Percentiles rank a stretch among this genome's conserved stretches.
Conservation (phyloP, 2,888 invertebrate genomes). For the Aspidiotus rigidus region DNA sequence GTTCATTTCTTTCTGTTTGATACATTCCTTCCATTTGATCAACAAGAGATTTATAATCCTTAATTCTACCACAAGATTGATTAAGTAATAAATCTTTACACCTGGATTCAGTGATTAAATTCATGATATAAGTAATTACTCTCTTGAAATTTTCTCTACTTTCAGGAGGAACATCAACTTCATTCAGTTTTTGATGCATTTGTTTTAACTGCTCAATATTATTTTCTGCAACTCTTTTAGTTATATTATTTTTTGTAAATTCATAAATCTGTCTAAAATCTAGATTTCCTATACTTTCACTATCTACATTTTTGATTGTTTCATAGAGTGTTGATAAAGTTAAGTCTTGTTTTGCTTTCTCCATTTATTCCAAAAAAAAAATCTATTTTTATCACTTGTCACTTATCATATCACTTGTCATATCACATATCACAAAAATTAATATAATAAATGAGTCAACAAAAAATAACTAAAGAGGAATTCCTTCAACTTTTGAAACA, state of each 20-base stretch:
- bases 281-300: slow-evolving; percentile 9
- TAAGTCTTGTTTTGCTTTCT: slow-evolving; percentile 6
- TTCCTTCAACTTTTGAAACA: slow-evolving; percentile 7
- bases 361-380: slow-evolving; percentile 9
- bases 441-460: slow-evolving; percentile 7
- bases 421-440: slow-evolving; percentile 10
- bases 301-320: slow-evolving; percentile 10
- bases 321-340: slow-evolving; percentile 14
- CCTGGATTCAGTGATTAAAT: slow-evolving; percentile 11
- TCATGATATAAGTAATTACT: slow-evolving; percentile 10
- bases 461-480: slow-evolving; percentile 9
- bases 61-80: slow-evolving; percentile 16
- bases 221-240: slow-evolving; percentile 12
- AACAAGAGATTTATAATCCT: slow-evolving; percentile 13
- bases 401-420: slow-evolving; percentile 8
- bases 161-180: slow-evolving; percentile 12
- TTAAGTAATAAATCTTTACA: slow-evolving; percentile 17
- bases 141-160: slow-evolving; percentile 11
- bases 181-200: slow-evolving; percentile 9
- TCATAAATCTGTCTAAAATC: slow-evolving; percentile 10
- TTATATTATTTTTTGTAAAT: slow-evolving; percentile 15
- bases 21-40: slow-evolving; percentile 14
- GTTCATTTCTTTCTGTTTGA: slow-evolving; percentile 15
- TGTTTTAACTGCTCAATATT: slow-evolving; percentile 14
- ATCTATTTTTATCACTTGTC: not conserved